Evolutionary conservation across 2,113 vertebrate species (phyloP).

Genomic region (crab-eating macaque (Macaca fascicularis)): T2T-MFA8v1.1 NC_088384.1:92362001-92362500

Average conservation of each 20-base stretch:
- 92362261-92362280: neutral
- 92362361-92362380: neutral
- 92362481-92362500: neutral
- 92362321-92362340: neutral
- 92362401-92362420: neutral
- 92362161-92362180: neutral
- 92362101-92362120: neutral
- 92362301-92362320: neutral
- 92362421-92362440: neutral
- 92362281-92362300: neutral
- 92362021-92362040: neutral
- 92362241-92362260: neutral
- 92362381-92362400: neutral
- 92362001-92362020: neutral
- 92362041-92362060: neutral
- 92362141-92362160: neutral
- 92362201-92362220: too few species aligned
- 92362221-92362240: neutral
- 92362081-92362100: neutral
- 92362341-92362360: neutral
- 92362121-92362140: neutral
- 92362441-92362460: neutral
- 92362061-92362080: neutral
- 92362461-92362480: neutral
- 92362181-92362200: neutral